Conservation (phyloP, 2,888 invertebrate genomes). For the Apeira syringaria region DNA sequence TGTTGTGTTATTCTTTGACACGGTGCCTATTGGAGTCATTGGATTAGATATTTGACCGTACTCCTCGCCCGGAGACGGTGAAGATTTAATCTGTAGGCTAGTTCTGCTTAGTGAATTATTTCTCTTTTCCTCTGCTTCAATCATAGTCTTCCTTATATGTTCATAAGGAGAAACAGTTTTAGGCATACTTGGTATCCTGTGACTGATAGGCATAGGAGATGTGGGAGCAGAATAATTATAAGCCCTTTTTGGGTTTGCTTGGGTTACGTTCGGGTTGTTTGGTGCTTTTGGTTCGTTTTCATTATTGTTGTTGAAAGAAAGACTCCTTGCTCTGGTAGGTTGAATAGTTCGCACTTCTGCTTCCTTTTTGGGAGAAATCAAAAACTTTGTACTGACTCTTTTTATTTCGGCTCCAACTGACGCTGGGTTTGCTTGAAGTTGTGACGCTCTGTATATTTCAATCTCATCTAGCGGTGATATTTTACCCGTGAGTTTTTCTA, state of each 20-base stretch:
- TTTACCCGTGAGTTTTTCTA: constrained; percentile 64
- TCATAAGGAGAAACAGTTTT: constrained; percentile 72
- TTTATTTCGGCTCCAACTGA: constrained; percentile 78
- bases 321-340: constrained; percentile 69
- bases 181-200: constrained; percentile 71
- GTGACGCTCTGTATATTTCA: constrained; percentile 62
- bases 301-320: constrained; percentile 59
- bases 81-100: constrained; percentile 44
- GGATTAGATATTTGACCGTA: constrained; percentile 32
- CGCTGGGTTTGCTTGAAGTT: constrained; percentile 52
- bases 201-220: constrained; percentile 61
- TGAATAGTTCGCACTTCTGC: constrained; percentile 72
- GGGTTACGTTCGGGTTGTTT: constrained; percentile 19
- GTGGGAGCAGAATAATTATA: constrained; percentile 78
- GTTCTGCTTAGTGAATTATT: constrained; percentile 55
- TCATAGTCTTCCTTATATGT: constrained; percentile 65
- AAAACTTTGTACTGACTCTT: constrained; percentile 70
- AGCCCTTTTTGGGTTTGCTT: constrained; percentile 44
- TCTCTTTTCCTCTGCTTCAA: constrained; percentile 66
- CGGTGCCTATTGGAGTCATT: constrained; percentile 26
- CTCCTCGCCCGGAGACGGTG: constrained; percentile 44
- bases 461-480: constrained; percentile 58
- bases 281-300: constrained; percentile 27
- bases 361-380: constrained; percentile 77
- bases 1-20: constrained; percentile 28